Base-by-base conservation (phyloP, 2,113 vertebrate genomes). In the Chloroceryle aenea region DNA sequence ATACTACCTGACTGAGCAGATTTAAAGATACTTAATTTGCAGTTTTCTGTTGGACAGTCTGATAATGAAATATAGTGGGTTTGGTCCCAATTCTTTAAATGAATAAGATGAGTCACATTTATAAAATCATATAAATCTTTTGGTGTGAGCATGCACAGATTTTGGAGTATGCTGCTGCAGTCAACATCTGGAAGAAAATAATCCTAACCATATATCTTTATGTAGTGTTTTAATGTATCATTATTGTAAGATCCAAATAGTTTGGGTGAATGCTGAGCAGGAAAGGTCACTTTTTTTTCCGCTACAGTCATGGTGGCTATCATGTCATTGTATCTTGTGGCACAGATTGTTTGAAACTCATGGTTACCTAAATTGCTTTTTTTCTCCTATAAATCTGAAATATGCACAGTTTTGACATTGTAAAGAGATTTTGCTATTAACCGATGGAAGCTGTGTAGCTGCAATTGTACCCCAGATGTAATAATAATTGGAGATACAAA, bases 1-100 rank as follows among this genome's bases (percentile, higher is more conserved):
- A 56, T 93, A 97, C 74, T 98, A 97, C 94, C 98, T 98, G 98
- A 98, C 96, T 71, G 97, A 95, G 97, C 97, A 94, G 90, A 98
- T 98, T 98, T 79, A 89, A 97, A 92, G 79, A 86, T 62, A 97
- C 96, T 97, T 98, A 97, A 97, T 97, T 97, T 97, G 98, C 96
- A 97, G 94, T 98, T 98, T 98, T 96, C 77, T 53, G 9, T 94
- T 77, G 95, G 93, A 94, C 84, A 97, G 75, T 95, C 94, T 98
- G 96, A 96, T 97, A 97, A 97, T 77, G 89, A 93, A 87, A 88
- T 95, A 52, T 42, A 73, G 47, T 91, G 47, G 2, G 74, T 94
- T 67, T n/a, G 13, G 52, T 83, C 64, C 47, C 48, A 38, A 10
- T 75, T 93, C 72, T 56, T 29, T 67, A 87, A 91, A 86, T n/a